Percentiles rank a stretch among this genome's conserved stretches.
These are phyloP conservation scores for Neodiprion fabricii DNA, from an alignment of 1,140 invertebrate genomes.

Conservation along the genomic window DNA sequence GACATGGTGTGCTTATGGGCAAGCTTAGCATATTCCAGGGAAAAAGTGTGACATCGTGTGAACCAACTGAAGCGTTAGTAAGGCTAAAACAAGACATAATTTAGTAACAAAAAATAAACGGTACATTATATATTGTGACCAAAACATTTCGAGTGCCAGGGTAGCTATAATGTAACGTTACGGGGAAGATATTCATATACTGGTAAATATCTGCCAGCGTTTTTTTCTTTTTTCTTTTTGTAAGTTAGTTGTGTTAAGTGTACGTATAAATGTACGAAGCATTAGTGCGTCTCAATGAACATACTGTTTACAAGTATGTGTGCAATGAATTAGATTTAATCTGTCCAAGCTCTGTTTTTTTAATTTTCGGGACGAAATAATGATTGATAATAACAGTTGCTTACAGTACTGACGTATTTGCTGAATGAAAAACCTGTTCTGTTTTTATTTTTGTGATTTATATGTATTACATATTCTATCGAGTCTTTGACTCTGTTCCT, in stretches of 20 bases:
- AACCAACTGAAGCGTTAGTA: conserved; percentile 23
- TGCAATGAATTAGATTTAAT: background rate
- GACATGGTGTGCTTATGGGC: conserved; percentile 15
- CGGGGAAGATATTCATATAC: background rate
- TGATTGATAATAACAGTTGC: background rate
- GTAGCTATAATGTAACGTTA: background rate
- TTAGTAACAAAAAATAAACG: conserved; percentile 32
- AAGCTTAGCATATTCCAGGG: conserved; percentile 13
- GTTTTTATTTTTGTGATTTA: background rate
- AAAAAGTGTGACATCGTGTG: background rate
- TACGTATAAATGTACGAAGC: background rate
- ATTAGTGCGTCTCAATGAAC: background rate
- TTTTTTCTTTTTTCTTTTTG: background rate
- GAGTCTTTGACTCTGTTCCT: background rate
- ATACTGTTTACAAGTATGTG: background rate
- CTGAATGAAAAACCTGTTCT: background rate
- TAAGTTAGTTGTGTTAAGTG: background rate
- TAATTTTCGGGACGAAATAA: background rate
- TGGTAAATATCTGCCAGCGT: background rate
- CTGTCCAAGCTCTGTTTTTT: background rate
- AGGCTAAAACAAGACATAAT: conserved; percentile 34
- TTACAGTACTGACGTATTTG: background rate
- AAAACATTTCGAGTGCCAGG: too few relatives aligned
- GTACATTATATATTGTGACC: too few relatives aligned
- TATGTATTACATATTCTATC: background rate